Evolutionary conservation across 2,113 vertebrate species (phyloP), one percentile per base, ranked within the genome.

Genomic region (Polyodon spathula): DNA sequence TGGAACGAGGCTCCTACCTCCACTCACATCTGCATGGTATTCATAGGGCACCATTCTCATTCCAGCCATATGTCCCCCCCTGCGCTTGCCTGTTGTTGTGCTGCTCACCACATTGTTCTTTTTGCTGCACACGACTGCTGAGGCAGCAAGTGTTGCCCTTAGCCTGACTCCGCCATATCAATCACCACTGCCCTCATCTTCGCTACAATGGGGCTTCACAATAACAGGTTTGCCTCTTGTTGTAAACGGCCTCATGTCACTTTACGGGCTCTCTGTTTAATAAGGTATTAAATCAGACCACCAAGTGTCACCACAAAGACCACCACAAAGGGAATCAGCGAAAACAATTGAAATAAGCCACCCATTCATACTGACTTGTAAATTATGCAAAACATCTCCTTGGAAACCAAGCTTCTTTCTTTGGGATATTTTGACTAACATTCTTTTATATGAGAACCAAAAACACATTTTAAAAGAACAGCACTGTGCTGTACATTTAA

Each of bases 21-120:
- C 66, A 63, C 63, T 71, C 76, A 78, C 82, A 78, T 73, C 77
- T 83, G 77, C 77, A 80, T 62, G 5, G 4, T 63, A 76, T 72
- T 80, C 73, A 76, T 67, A 40, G 68, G 65, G 69, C 75, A 74
- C 76, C 63, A 79, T 81, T 82, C 74, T 82, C 78, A 76, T 80
- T 71, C 66, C 84, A 69, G 77, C 87, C 87, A 88, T 90, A 89
- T 89, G 88, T 74, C 72, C 65, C 69, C 69, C 73, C 78, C 85
- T 78, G 84, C 86, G 82, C 81, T 77, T 73, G 78, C 68, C 77
- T 82, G 84, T 76, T 79, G 81, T 74, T 77, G 67, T 2, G 54
- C 73, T 82, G 81, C 76, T 85, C 76, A 69, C 82, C 81, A 84
- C 86, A 84, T 68, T 84, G 75, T 79, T 71, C 77, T 75, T 86